Percentiles rank a stretch among this genome's conserved stretches.
These are phyloP conservation scores for Zoroaster sp. DNA, from an alignment of 53 echinoderm and acorn worm species.

Conservation along the genomic window DNA sequence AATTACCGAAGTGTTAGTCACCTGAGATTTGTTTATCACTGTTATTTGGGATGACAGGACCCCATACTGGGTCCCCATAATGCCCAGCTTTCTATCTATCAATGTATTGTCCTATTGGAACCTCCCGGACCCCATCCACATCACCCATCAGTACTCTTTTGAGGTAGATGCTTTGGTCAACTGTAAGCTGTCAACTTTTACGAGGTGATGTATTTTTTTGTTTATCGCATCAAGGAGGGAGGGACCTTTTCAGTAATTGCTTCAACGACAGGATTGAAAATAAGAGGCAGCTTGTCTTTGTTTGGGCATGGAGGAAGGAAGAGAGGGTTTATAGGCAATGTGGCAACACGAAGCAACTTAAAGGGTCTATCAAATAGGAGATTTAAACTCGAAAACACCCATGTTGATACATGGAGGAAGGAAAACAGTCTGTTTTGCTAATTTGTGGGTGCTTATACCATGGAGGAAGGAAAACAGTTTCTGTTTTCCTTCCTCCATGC, in stretches of 20 bases:
- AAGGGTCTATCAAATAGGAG: no score
- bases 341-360: no score
- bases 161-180: neutral
- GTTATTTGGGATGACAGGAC: conserved; percentile 24
- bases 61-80: conserved; percentile 16
- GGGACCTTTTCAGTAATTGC: conserved; percentile 4
- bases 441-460: no score
- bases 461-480: no score
- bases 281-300: no score
- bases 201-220: neutral
- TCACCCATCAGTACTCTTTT: conserved; percentile 1
- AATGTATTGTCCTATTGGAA: neutral
- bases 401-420: no score
- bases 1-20: conserved; percentile 36
- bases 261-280: conserved; percentile 19
- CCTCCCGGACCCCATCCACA: neutral
- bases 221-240: neutral
- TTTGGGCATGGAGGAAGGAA: no score
- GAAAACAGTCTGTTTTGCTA: no score
- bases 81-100: no score
- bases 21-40: conserved; percentile 5
- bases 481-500: no score
- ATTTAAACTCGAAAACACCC: no score
- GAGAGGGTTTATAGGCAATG: neutral
- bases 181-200: neutral